Evolutionary conservation across 1,140 invertebrate species (phyloP).

Genomic region (Calycopis cecrops): DNA sequence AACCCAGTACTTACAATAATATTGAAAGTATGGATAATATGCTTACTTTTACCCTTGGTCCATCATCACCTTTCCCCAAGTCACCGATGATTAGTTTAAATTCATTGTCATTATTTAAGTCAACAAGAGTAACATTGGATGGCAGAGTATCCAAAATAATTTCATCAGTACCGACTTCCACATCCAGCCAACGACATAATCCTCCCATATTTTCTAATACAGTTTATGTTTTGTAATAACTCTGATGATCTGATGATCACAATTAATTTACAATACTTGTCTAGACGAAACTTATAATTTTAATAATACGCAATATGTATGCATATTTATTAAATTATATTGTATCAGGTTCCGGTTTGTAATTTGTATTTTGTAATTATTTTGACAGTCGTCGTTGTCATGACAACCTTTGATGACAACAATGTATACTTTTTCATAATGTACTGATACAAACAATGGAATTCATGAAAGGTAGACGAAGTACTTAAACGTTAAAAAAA

Average conservation of each 20-base stretch:
- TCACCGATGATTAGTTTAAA: slow-evolving; percentile 67
- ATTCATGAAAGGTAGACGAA: too few relatives aligned
- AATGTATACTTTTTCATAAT: too few relatives aligned
- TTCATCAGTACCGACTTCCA: slow-evolving; percentile 62
- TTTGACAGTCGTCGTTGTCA: background rate
- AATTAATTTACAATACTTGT: too few relatives aligned
- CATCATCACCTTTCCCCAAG: slow-evolving; percentile 52
- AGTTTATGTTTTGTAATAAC: too few relatives aligned
- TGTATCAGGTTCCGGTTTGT: background rate
- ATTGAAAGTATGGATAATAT: too few relatives aligned
- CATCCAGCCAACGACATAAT: slow-evolving; percentile 64
- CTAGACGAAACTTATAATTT: too few relatives aligned
- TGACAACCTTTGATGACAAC: too few relatives aligned
- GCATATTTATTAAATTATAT: too few relatives aligned
- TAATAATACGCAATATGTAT: too few relatives aligned
- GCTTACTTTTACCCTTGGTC: slow-evolving; percentile 60
- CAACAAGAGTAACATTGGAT: slow-evolving; percentile 55
- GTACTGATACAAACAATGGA: too few relatives aligned
- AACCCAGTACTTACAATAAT: too few relatives aligned
- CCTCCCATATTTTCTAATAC: slow-evolving; percentile 32
- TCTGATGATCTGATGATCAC: background rate
- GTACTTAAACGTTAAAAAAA: too few relatives aligned
- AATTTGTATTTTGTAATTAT: background rate
- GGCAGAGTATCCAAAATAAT: slow-evolving; percentile 61
- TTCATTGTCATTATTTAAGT: slow-evolving; percentile 67